Conservation (phyloP, 2,888 invertebrate species). For the Hyppa rectilinea region DNA sequence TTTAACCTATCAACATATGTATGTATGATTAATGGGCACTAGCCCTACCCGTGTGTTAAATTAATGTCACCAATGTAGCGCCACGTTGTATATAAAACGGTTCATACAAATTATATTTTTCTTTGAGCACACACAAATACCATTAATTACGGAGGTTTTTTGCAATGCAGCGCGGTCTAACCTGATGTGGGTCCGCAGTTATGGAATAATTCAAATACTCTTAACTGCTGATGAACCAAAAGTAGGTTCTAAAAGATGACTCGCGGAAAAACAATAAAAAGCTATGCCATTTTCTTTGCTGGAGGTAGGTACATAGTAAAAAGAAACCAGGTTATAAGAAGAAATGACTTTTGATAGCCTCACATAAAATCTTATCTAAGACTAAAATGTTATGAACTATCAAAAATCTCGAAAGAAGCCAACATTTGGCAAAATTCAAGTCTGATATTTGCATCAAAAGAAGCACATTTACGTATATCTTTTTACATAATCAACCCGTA, state of each 20-base stretch:
- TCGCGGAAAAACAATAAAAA: not conserved
- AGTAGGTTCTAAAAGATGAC: not conserved
- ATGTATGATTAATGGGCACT: too few relatives aligned
- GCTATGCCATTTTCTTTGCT: not conserved
- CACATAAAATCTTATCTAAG: conserved; percentile 18
- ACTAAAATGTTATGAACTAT: conserved; percentile 27
- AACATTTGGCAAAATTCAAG: not conserved
- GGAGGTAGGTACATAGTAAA: not conserved
- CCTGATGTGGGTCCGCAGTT: too few relatives aligned
- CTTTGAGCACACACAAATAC: too few relatives aligned
- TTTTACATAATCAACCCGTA: conserved; percentile 38
- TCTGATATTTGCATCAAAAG: conserved; percentile 36
- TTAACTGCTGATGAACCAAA: not conserved
- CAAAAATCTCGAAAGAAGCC: conserved; percentile 23
- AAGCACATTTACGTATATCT: conserved; percentile 37
- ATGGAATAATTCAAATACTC: not conserved
- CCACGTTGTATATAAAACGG: too few relatives aligned
- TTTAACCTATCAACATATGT: too few relatives aligned
- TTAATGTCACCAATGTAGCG: too few relatives aligned
- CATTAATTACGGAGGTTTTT: too few relatives aligned
- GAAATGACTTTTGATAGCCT: not conserved
- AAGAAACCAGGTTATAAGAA: not conserved
- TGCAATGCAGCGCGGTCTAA: not conserved
- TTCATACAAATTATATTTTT: too few relatives aligned
- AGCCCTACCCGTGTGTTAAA: too few relatives aligned